Conservation (phyloP, 2,888 invertebrate species). For the Hofmannophila pseudospretella region DNA sequence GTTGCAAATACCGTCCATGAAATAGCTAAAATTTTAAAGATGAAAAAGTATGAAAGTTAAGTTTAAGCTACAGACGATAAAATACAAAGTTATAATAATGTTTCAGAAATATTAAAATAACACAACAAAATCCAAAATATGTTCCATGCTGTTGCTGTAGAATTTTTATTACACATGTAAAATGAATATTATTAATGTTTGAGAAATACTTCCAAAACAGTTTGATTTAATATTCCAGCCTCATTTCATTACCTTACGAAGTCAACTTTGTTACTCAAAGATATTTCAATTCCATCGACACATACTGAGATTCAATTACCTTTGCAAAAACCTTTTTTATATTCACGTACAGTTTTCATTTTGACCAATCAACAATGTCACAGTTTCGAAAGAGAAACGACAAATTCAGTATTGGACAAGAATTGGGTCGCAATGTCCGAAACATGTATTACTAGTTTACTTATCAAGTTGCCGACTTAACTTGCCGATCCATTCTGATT, state of each 20-base stretch:
- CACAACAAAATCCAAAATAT: too few relatives aligned
- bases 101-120: too few relatives aligned
- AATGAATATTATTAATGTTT: too few relatives aligned
- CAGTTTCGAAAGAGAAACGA: constrained; percentile 30
- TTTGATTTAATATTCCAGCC: too few relatives aligned
- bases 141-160: too few relatives aligned
- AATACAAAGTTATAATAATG: too few relatives aligned
- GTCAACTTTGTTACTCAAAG: background rate
- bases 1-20: too few relatives aligned
- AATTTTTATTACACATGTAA: too few relatives aligned
- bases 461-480: constrained; percentile 6
- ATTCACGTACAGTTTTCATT: constrained; percentile 10
- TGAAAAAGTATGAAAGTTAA: too few relatives aligned
- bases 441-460: constrained; percentile 34
- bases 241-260: background rate
- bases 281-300: background rate
- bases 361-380: constrained; percentile 22
- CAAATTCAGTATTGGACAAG: constrained; percentile 25
- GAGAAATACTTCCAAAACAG: too few relatives aligned
- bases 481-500: constrained; percentile 5
- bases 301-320: background rate
- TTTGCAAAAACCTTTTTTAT: constrained; percentile 2
- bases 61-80: too few relatives aligned
- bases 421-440: constrained; percentile 28
- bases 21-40: too few relatives aligned